These are phyloP conservation scores for Drosophila sp. DNA, from an alignment of 1,140 invertebrate genomes.

Conservation along the genomic window DNA sequence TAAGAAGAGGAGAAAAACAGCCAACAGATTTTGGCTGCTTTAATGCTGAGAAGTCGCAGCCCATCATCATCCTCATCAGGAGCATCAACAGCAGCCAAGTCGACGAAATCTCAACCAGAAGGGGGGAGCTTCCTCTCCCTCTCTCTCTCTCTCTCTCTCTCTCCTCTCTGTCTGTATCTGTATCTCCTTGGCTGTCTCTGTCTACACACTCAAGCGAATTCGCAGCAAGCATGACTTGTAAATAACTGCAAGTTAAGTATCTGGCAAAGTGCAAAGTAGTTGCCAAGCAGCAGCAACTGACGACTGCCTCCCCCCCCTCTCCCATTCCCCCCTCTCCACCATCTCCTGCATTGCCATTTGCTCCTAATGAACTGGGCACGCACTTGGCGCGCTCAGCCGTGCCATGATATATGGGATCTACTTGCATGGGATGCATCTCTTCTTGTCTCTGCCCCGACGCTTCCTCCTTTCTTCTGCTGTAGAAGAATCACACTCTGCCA, in stretches of 20 bases:
- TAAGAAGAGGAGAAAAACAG: constrained; percentile 2
- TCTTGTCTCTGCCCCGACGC: not conserved
- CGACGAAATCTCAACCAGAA: constrained; percentile 24
- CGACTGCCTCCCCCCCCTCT: constrained; percentile 19
- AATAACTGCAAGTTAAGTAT: constrained; percentile 84
- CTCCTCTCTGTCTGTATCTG: not conserved
- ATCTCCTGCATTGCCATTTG: constrained; percentile 21
- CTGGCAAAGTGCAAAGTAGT: constrained; percentile 84
- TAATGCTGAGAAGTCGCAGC: constrained; percentile 19
- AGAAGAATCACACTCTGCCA: not conserved
- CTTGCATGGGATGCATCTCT: constrained; percentile 14
- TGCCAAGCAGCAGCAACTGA: constrained; percentile 66
- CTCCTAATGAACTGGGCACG: constrained; percentile 81
- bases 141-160: not conserved
- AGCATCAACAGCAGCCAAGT: constrained; percentile 40
- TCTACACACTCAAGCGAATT: constrained; percentile 76
- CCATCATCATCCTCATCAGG: constrained; percentile 60
- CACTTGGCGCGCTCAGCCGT: constrained; percentile 79
- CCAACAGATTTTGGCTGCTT: constrained; percentile 60
- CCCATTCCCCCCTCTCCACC: not conserved
- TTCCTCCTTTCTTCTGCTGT: constrained; percentile 9
- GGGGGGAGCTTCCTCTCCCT: not conserved
- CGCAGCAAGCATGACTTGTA: constrained; percentile 84
- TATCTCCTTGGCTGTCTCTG: not conserved
- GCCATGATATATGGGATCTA: constrained; percentile 75